A percentile compares a stretch with the other conserved stretches of the same genome.
phyloP scores from a whole-genome alignment of 2,797 vertebrate genomes.

The Liasis olivaceus region DNA sequence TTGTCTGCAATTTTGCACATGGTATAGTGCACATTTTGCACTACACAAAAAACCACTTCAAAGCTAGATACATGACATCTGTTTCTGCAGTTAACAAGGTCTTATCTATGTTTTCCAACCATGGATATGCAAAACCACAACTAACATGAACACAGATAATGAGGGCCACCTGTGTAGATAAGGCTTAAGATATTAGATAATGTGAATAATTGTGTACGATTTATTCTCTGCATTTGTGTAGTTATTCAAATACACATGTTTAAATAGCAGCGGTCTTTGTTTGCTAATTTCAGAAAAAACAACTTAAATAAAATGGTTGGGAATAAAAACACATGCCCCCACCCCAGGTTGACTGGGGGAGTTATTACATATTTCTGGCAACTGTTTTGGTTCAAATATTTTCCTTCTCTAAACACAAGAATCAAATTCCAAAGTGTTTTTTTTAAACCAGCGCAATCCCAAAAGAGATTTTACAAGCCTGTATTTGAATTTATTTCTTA shows the following conservation, averaged over 20 bases:
- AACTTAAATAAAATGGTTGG: background rate
- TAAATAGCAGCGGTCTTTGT: background rate
- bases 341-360: background rate
- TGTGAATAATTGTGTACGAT: background rate
- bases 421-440: background rate
- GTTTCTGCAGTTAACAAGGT: background rate
- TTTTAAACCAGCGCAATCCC: background rate
- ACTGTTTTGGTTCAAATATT: background rate
- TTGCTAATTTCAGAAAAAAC: background rate
- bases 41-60: background rate
- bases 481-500: background rate
- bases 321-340: background rate
- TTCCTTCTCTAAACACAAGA: slow-evolving; percentile 4
- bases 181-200: background rate
- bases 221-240: background rate
- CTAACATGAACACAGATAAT: background rate
- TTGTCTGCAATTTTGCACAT: background rate
- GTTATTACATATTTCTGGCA: background rate
- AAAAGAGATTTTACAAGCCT: slow-evolving; percentile 1
- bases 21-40: background rate
- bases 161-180: background rate
- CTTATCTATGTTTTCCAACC: background rate
- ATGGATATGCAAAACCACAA: background rate
- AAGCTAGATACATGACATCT: background rate
- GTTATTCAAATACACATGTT: background rate